A percentile compares a stretch with the other conserved stretches of the same genome.
phyloP scores from a whole-genome alignment of 2,797 vertebrate species.

The Hozukius guyotensis region DNA sequence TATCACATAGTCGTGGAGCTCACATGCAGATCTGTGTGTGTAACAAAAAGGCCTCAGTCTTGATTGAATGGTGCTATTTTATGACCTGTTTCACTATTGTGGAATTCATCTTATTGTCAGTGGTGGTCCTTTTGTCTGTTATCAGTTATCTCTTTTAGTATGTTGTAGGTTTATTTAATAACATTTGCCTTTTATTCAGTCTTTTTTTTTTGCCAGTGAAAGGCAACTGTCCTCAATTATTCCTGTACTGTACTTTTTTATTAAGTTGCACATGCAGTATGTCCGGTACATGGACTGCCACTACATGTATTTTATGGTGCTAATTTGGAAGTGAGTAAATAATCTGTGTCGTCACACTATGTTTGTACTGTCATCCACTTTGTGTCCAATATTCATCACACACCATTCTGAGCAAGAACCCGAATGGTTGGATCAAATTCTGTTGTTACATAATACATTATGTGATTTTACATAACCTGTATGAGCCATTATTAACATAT shows the following conservation, averaged over 20 bases:
- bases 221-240: constrained; percentile 74
- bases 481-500: neutral
- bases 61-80: constrained; percentile 73
- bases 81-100: constrained; percentile 77
- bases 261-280: constrained; percentile 79
- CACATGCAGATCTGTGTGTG: neutral
- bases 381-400: constrained; percentile 33
- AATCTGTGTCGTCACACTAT: constrained; percentile 64
- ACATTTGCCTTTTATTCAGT: constrained; percentile 60
- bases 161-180: constrained; percentile 77
- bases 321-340: constrained; percentile 79
- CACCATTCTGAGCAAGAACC: constrained; percentile 49
- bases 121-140: constrained; percentile 43
- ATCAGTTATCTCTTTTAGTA: constrained; percentile 43
- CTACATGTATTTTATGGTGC: too few relatives aligned
- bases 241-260: constrained; percentile 83
- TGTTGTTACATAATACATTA: constrained; percentile 54
- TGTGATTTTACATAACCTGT: constrained; percentile 43
- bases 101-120: constrained; percentile 64
- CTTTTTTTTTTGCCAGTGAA: constrained; percentile 60
- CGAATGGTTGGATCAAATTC: constrained; percentile 40
- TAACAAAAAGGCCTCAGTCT: constrained; percentile 27
- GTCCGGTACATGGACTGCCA: constrained; percentile 64
- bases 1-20: neutral
- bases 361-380: constrained; percentile 78